Percentiles rank a stretch among this genome's conserved stretches.
Evolutionary conservation across 2,113 vertebrate species (phyloP).

Genomic region (Genyomyrus donnyi): DNA sequence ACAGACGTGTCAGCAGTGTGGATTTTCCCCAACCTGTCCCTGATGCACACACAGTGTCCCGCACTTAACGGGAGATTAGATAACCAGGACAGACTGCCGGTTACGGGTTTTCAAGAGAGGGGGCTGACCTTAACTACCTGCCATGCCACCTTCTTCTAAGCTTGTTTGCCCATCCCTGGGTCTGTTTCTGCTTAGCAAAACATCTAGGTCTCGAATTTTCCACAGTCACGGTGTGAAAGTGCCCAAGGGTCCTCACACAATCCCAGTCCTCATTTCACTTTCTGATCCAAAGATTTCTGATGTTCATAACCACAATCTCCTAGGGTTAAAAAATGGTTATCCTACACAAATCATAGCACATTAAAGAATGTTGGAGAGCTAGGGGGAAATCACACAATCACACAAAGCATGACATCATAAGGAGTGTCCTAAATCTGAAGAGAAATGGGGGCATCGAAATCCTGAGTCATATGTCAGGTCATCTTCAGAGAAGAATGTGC

Average conservation of each 20-base stretch:
- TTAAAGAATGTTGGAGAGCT: background rate
- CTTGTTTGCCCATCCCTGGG: background rate
- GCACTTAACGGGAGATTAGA: constrained; percentile 35
- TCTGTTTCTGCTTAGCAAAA: background rate
- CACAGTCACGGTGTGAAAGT: background rate
- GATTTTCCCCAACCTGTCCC: constrained; percentile 29
- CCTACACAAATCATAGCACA: constrained; percentile 6
- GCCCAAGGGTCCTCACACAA: background rate
- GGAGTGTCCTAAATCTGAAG: background rate
- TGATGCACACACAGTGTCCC: constrained; percentile 25
- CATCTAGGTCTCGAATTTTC: background rate
- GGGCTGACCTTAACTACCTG: constrained; percentile 13
- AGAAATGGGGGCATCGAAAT: background rate
- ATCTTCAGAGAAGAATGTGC: background rate
- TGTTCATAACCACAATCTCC: background rate
- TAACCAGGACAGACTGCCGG: constrained; percentile 29
- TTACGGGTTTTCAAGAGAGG: constrained; percentile 12
- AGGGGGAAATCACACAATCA: background rate
- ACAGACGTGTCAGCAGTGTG: constrained; percentile 42
- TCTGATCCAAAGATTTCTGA: background rate
- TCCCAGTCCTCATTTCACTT: background rate
- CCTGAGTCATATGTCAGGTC: background rate
- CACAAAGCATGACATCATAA: background rate
- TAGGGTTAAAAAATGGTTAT: background rate
- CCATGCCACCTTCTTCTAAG: background rate